These are phyloP conservation scores for Aplochiton taeniatus DNA, from an alignment of 2,797 vertebrate species.

Conservation along the genomic window DNA sequence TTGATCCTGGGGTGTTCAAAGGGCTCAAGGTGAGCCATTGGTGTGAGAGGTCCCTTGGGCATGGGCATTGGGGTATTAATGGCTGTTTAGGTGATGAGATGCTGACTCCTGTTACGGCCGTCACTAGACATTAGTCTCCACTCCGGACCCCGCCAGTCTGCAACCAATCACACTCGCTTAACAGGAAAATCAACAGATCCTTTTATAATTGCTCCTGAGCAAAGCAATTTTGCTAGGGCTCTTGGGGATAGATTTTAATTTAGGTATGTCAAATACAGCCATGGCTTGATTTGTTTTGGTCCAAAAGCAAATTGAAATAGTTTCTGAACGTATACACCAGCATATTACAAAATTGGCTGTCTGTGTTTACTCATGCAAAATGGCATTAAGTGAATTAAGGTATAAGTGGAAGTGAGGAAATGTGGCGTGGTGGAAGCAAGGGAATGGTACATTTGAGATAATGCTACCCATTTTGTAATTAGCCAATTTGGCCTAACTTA, in stretches of 20 bases:
- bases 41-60: constrained; percentile 32
- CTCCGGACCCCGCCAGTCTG: constrained; percentile 49
- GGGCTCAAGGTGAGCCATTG: constrained; percentile 37
- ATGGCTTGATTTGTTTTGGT: constrained; percentile 49
- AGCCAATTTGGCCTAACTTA: neutral
- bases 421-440: constrained; percentile 4
- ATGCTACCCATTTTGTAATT: constrained; percentile 1
- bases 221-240: constrained; percentile 59
- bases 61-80: constrained; percentile 51
- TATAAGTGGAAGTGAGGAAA: constrained; percentile 18
- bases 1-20: neutral
- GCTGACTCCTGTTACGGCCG: constrained; percentile 49
- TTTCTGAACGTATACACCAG: constrained; percentile 10
- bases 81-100: constrained; percentile 55
- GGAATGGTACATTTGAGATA: constrained; percentile 13
- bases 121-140: constrained; percentile 63
- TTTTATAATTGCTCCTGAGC: constrained; percentile 64
- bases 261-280: constrained; percentile 44
- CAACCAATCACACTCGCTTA: constrained; percentile 62
- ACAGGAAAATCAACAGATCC: constrained; percentile 65
- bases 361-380: constrained; percentile 26
- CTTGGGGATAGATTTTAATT: constrained; percentile 54
- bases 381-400: constrained; percentile 27
- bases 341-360: constrained; percentile 9
- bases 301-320: constrained; percentile 38